Evolutionary conservation across 2,888 invertebrate genomes (phyloP).

Genomic region (Andrena fulva): DNA sequence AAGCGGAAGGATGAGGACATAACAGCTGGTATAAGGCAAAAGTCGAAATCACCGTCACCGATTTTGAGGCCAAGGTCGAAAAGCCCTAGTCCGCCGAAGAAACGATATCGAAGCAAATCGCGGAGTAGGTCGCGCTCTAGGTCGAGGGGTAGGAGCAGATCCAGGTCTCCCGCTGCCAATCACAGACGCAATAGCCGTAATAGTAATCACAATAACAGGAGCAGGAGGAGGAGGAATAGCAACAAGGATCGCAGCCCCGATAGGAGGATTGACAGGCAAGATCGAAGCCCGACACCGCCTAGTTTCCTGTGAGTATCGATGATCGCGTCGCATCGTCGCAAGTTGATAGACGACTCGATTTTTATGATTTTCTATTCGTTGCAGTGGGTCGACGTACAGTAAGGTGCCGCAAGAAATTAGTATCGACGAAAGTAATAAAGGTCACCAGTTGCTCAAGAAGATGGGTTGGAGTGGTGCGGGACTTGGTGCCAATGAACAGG

Average conservation of each 20-base stretch:
- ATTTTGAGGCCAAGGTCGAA: slow-evolving; percentile 91
- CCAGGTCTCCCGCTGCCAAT: slow-evolving; percentile 84
- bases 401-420: slow-evolving; percentile 87
- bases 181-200: slow-evolving; percentile 82
- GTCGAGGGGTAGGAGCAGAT: slow-evolving; percentile 85
- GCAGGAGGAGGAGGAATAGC: slow-evolving; percentile 85
- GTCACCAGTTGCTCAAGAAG: slow-evolving; percentile 97
- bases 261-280: slow-evolving; percentile 81
- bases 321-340: neutral
- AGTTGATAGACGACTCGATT: slow-evolving; percentile 3
- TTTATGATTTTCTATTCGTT: slow-evolving; percentile 28
- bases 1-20: slow-evolving; percentile 95
- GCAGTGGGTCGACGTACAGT: slow-evolving; percentile 82
- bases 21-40: slow-evolving; percentile 89
- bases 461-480: slow-evolving; percentile 99
- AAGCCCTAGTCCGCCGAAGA: slow-evolving; percentile 90
- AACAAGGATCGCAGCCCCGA: slow-evolving; percentile 83
- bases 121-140: slow-evolving; percentile 86
- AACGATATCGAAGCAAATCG: slow-evolving; percentile 90
- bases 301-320: slow-evolving; percentile 89
- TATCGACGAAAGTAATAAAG: slow-evolving; percentile 95
- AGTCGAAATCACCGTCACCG: slow-evolving; percentile 92
- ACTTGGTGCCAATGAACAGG: slow-evolving; percentile 97
- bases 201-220: slow-evolving; percentile 84
- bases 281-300: slow-evolving; percentile 89